These are phyloP conservation scores for Nesoenas mayeri DNA, from an alignment of 2,113 vertebrate genomes.

Conservation along the genomic window DNA sequence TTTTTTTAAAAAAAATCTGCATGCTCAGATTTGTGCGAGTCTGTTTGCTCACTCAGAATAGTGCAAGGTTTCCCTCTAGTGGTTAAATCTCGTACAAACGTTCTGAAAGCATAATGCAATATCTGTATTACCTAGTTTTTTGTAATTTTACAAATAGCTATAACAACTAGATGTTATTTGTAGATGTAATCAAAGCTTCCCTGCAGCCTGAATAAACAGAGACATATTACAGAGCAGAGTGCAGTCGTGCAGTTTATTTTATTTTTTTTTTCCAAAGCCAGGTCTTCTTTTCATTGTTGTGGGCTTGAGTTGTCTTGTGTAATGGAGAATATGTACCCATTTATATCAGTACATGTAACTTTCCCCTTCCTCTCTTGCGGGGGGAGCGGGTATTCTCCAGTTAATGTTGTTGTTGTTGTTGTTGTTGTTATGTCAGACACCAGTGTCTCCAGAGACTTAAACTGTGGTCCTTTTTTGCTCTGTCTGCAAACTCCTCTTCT, in stretches of 20 bases:
- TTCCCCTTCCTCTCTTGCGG: neutral
- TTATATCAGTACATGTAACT: neutral
- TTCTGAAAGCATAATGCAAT: fast-evolving
- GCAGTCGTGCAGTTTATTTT: fast-evolving
- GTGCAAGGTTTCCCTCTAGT: constrained; percentile 22
- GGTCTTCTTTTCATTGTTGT: neutral
- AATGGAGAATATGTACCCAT: neutral
- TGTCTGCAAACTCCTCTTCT: neutral
- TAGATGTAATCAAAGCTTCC: neutral
- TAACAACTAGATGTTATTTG: neutral
- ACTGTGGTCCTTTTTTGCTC: neutral
- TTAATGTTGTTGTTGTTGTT: neutral
- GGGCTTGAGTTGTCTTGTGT: neutral
- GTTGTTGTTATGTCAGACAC: neutral
- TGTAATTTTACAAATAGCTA: neutral
- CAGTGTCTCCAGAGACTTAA: neutral
- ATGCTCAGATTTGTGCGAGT: fast-evolving
- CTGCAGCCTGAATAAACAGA: neutral
- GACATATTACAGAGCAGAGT: neutral
- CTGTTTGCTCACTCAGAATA: neutral
- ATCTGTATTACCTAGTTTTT: neutral
- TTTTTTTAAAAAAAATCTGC: fast-evolving
- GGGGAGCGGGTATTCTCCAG: fast-evolving
- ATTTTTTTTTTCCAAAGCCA: neutral
- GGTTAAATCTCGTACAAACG: neutral